These are phyloP conservation scores for Penelope pileata DNA, from an alignment of 2,113 vertebrate species.

Conservation along the genomic window DNA sequence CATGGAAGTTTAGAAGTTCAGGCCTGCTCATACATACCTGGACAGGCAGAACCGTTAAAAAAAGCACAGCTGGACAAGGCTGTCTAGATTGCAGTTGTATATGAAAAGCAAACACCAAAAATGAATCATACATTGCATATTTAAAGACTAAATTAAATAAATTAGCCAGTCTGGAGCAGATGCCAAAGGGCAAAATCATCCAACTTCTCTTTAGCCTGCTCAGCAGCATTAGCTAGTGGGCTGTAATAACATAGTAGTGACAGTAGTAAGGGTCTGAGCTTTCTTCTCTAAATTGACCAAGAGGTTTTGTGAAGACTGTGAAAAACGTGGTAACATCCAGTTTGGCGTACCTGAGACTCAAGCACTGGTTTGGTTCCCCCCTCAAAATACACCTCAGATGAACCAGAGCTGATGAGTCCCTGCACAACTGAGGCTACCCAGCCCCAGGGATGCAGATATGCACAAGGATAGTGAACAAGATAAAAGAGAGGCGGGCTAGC, in stretches of 20 bases:
- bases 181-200: neutral
- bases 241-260: neutral
- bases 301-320: neutral
- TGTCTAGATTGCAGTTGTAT: neutral
- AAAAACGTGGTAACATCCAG: accelerated
- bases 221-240: neutral
- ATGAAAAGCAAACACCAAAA: conserved; percentile 16
- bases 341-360: neutral
- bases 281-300: neutral
- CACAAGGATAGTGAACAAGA: neutral
- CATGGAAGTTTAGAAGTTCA: neutral
- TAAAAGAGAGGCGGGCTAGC: neutral
- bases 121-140: neutral
- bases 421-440: accelerated
- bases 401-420: neutral
- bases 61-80: neutral
- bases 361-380: neutral
- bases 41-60: neutral
- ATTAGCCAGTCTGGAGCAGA: neutral
- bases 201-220: neutral
- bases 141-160: neutral
- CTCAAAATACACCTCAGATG: neutral
- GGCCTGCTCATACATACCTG: neutral
- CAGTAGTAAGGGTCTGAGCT: neutral
- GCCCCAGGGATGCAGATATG: neutral